Percentiles rank a stretch among this genome's conserved stretches.
phyloP scores from a whole-genome alignment of 2,888 invertebrate species.

The Parnassius glacialis region DNA sequence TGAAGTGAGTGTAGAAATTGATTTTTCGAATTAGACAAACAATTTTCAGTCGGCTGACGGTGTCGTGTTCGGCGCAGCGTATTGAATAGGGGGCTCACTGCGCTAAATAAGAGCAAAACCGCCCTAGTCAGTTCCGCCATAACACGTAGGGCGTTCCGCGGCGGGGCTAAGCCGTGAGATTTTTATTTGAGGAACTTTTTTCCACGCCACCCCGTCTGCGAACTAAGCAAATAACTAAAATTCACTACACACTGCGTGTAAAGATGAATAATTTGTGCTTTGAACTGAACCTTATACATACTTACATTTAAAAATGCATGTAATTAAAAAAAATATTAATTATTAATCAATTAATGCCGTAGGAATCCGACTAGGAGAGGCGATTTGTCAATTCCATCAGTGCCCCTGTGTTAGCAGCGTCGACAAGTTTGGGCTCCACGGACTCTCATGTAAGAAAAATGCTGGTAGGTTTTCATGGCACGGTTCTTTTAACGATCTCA shows the following conservation, averaged over 20 bases:
- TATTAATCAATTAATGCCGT: too few species aligned
- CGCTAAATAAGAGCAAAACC: slow-evolving; percentile 45
- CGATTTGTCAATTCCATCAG: too few species aligned
- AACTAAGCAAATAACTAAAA: slow-evolving; percentile 73
- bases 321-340: too few species aligned
- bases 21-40: slow-evolving; percentile 22
- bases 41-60: slow-evolving; percentile 22
- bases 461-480: too few species aligned
- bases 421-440: too few species aligned
- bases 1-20: slow-evolving; percentile 20
- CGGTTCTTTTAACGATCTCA: too few species aligned
- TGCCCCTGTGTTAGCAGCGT: too few species aligned
- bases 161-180: slow-evolving; percentile 55
- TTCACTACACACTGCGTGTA: slow-evolving; percentile 38
- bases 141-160: slow-evolving; percentile 61
- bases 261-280: not conserved
- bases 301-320: too few species aligned
- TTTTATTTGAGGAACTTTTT: slow-evolving; percentile 77
- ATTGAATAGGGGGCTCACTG: slow-evolving; percentile 35
- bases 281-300: too few species aligned
- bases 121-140: slow-evolving; percentile 57
- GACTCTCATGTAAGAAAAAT: too few species aligned
- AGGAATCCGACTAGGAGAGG: too few species aligned
- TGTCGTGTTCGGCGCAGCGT: slow-evolving; percentile 30
- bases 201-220: slow-evolving; percentile 71